Evolutionary conservation across 37 sponge, comb jelly and placozoan genomes (phyloP).

Genomic region (Crambe crambe): DNA sequence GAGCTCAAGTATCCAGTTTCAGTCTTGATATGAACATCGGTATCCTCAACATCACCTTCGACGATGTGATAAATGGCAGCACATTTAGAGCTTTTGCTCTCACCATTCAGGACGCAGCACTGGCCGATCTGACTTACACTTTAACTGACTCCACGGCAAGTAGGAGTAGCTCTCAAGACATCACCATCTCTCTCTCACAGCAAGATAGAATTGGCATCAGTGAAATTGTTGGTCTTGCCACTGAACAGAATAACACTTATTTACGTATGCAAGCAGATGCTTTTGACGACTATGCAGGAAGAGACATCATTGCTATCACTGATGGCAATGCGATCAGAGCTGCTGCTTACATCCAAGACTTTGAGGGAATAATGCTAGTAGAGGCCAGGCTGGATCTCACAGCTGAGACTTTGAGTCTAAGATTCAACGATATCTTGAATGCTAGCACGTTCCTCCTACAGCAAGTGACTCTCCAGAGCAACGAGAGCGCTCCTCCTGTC

Average conservation of each 20-base stretch:
- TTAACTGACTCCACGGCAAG: conserved; percentile 52
- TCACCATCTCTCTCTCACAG: conserved; percentile 57
- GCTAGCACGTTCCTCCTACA: conserved; percentile 51
- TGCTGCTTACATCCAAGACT: conserved; percentile 48
- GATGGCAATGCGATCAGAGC: conserved; percentile 72
- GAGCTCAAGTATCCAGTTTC: conserved; percentile 37
- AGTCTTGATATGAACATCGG: conserved; percentile 77
- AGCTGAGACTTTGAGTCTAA: conserved; percentile 54
- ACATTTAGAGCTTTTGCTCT: conserved; percentile 53
- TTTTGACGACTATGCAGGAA: conserved; percentile 68
- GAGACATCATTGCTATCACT: conserved; percentile 83
- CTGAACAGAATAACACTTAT: conserved; percentile 71
- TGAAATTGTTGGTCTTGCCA: conserved; percentile 58
- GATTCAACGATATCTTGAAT: conserved; percentile 85
- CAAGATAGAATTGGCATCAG: conserved; percentile 70
- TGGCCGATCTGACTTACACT: conserved; percentile 23
- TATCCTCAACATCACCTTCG: conserved; percentile 53
- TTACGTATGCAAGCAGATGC: conserved; percentile 78
- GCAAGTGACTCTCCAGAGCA: conserved; percentile 42
- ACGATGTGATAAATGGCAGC: conserved; percentile 58
- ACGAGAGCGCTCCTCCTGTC: not conserved
- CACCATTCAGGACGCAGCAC: conserved; percentile 48
- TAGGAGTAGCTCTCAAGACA: conserved; percentile 31
- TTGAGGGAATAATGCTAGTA: conserved; percentile 44
- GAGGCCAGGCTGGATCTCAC: conserved; percentile 61